Evolutionary conservation across 1,140 invertebrate species (phyloP), one percentile per base, ranked within the genome.

Genomic region (Drusus annulatus): DNA sequence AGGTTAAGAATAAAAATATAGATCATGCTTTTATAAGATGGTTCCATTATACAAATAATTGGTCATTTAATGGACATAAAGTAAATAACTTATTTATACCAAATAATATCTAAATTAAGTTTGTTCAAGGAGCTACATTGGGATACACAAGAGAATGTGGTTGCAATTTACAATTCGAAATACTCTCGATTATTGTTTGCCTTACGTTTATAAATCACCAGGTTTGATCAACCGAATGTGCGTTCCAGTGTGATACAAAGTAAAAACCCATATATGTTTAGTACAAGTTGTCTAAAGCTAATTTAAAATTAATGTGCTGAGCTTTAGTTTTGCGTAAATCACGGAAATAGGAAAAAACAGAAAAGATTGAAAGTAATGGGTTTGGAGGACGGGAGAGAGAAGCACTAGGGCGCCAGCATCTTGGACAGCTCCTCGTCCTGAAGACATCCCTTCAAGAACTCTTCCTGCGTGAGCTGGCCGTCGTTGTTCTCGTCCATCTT

Each of bases 401-500:
- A 82, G 83, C 87, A 92, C 95, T 96, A 96, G 91, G 96, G 96
- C 84, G 96, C 95, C 84, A 98, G 90, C 96, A 98, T 98, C 90
- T 98, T 97, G 76, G 96, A 98, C 52, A 99, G 92, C 86, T 98
- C 96, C 89, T 98, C 97, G 87, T 99, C 98, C 87, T 99, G 97
- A 85, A 99, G 93, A 88, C 98, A 99, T 62, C 98, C 98, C 88
- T 99, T 98, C 28, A 99, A 94, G 90, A 99, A 99, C 90, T 99
- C 98, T 81, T 99, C 97, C 89, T 99, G 96, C 56, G 98, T 99
- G 85, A 99, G 92, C 87, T 99, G 97, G 60, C 98, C 98, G 89
- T 99, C 98, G 89, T 97, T 97, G 91, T 99, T 99, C 87, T 97
- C 95, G 87, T 99, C 98, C 98, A 99, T 99, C 90, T 99, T 99